Evolutionary conservation across 2,113 vertebrate genomes (phyloP), one percentile per base, ranked within the genome.

Genomic region (Alouatta palliata): DNA sequence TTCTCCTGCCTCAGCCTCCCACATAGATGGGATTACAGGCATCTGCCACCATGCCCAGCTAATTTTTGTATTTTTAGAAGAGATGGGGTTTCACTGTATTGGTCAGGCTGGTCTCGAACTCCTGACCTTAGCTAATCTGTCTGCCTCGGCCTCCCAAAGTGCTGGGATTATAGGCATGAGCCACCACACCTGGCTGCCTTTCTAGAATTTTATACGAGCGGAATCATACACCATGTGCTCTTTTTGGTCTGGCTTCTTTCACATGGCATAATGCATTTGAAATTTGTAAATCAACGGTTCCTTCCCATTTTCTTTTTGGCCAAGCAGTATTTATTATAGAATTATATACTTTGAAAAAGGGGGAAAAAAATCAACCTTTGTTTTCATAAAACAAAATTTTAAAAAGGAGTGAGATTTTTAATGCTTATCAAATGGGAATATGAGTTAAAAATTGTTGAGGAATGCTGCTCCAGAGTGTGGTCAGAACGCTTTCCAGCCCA

Each of bases 221-320:
- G 20, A 68, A 2, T 54, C 13, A 2, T 2, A 54, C 0, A 5
- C 25, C 61, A 4, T 0, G 6, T 3, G 9, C n/a, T 79, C 21
- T 32, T 13, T 40, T 35, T 3, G 61, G 27, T 19, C 35, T 80
- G 61, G 32, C 35, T 32, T 58, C 73, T 87, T 88, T 43, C 7
- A 1, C 49, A 21, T 20, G 20, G 27, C 16, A 20, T 7, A 30
- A 58, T 3, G 13, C n/a, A 3, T 20, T 16, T 56, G 90, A 64
- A 87, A 27, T 21, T 17, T 40, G 13, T 14, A 3, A 12, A 30
- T 25, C 43, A 45, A 25, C 4, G 13, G 56, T 77, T 45, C 30
- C 14, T 35, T 54, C 8, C 30, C 81, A 19, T 49, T 40, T n/a
- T 4, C 3, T n/a, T 58, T 45, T 47, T 8, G 21, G 17, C 23